These are phyloP conservation scores for Vespertilio murinus DNA, from an alignment of 2,797 vertebrate species.

Conservation along the genomic window DNA sequence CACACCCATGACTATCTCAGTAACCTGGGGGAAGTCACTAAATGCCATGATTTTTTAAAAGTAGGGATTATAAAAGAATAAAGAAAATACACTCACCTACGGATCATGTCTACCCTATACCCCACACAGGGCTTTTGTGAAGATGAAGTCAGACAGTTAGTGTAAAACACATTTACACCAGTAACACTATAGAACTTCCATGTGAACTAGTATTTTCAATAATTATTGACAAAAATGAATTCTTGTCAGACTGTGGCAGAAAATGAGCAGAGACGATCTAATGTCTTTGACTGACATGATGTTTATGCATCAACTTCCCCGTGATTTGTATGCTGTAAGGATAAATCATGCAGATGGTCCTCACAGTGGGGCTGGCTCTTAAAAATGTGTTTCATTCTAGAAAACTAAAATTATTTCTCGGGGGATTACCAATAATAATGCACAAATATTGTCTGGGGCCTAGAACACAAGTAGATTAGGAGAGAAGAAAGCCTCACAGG, in stretches of 20 bases:
- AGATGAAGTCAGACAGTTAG: not conserved
- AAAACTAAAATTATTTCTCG: not conserved
- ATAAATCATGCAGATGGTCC: not conserved
- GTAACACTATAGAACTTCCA: not conserved
- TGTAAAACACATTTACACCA: not conserved
- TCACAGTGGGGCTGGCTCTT: not conserved
- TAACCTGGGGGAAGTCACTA: not conserved
- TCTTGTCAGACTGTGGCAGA: not conserved
- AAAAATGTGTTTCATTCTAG: not conserved
- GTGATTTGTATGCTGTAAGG: not conserved
- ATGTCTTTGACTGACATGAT: not conserved
- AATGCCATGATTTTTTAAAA: not conserved
- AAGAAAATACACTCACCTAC: not conserved
- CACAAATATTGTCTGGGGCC: not conserved
- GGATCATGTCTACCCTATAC: too few relatives aligned
- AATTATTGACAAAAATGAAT: not conserved
- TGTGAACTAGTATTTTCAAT: not conserved
- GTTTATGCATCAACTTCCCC: not conserved
- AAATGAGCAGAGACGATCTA: not conserved
- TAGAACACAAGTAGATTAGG: not conserved
- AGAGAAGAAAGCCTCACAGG: not conserved
- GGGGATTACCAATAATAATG: not conserved
- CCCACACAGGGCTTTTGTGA: not conserved
- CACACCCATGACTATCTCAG: not conserved
- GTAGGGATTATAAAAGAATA: not conserved